phyloP scores from a whole-genome alignment of 1,140 invertebrate species.

The Ostrea edulis region DNA sequence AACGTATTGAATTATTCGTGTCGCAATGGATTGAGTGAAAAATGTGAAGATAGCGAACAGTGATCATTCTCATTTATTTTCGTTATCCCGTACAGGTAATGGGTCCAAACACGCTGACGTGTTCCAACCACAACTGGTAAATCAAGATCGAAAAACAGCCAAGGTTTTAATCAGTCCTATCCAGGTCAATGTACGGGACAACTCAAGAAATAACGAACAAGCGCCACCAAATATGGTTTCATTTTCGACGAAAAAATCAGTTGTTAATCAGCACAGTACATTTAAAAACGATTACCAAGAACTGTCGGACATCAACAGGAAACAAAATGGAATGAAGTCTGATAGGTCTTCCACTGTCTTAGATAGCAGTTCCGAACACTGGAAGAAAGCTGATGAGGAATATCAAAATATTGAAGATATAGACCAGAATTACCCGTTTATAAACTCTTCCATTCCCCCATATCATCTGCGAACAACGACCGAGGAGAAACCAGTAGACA shows the following conservation, averaged over 20 bases:
- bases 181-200: not conserved
- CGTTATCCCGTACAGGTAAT: not conserved
- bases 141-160: not conserved
- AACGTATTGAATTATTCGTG: too few relatives aligned
- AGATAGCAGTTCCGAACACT: not conserved
- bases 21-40: too few relatives aligned
- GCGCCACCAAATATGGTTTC: not conserved
- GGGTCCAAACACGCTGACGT: not conserved
- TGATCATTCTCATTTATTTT: too few relatives aligned
- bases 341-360: not conserved
- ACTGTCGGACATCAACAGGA: not conserved
- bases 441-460: not conserved
- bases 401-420: not conserved
- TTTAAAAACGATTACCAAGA: not conserved
- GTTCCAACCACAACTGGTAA: not conserved
- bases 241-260: not conserved
- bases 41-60: too few relatives aligned
- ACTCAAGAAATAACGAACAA: not conserved
- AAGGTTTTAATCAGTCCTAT: not conserved
- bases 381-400: not conserved
- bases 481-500: not conserved
- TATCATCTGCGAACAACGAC: not conserved
- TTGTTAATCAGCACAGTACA: not conserved
- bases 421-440: not conserved
- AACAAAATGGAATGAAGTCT: not conserved